Evolutionary conservation across 1,140 invertebrate genomes (phyloP).

Genomic region (Zaprionus camerounensis): DNA sequence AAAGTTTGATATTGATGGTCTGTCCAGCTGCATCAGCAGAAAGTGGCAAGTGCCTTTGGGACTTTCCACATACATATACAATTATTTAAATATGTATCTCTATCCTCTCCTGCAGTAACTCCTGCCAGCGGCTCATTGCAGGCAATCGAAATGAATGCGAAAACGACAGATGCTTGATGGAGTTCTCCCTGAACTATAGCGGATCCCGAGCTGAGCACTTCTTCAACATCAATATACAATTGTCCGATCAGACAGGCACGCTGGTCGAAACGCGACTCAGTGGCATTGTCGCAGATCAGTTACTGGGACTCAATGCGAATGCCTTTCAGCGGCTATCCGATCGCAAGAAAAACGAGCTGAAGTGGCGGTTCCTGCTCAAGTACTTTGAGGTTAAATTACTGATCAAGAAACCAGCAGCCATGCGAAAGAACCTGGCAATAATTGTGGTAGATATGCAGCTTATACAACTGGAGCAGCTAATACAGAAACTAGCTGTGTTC

Average conservation of each 20-base stretch:
- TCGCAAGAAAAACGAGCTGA: slow-evolving; percentile 81
- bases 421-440: slow-evolving; percentile 52
- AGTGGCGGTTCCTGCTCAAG: slow-evolving; percentile 86
- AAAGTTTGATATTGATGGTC: slow-evolving; percentile 85
- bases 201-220: slow-evolving; percentile 74
- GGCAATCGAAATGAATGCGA: slow-evolving; percentile 46
- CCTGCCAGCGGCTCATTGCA: slow-evolving; percentile 50
- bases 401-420: slow-evolving; percentile 69
- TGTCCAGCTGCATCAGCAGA: slow-evolving; percentile 56
- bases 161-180: slow-evolving; percentile 59
- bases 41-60: slow-evolving; percentile 59
- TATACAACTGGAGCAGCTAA: slow-evolving; percentile 43
- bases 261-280: slow-evolving; percentile 84
- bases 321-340: slow-evolving; percentile 47
- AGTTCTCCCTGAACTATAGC: slow-evolving; percentile 68
- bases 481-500: slow-evolving; percentile 56
- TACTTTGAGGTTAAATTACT: slow-evolving; percentile 85
- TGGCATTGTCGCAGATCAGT: slow-evolving; percentile 83
- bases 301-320: slow-evolving; percentile 58
- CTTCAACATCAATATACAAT: slow-evolving; percentile 85
- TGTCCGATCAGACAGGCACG: slow-evolving; percentile 86
- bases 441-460: slow-evolving; percentile 66
- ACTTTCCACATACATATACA: not conserved
- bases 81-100: not conserved
- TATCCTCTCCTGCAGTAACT: slow-evolving; percentile 40